These are phyloP conservation scores for Tigriopus californicus DNA, from an alignment of 2,888 invertebrate genomes.

Conservation along the genomic window DNA sequence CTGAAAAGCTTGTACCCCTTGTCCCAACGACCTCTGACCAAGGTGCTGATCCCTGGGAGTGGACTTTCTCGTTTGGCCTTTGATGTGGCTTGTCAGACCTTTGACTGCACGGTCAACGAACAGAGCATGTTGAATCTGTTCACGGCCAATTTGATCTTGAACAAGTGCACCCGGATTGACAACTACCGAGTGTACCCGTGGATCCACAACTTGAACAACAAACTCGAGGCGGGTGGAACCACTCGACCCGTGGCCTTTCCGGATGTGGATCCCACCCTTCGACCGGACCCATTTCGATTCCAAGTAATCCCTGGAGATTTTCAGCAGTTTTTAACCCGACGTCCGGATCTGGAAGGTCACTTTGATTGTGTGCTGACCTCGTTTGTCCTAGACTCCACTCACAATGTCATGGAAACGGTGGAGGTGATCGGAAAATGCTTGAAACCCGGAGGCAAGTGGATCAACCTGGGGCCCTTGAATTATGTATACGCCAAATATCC, in stretches of 20 bases:
- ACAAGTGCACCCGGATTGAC: neutral
- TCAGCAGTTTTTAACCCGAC: neutral
- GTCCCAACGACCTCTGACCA: neutral
- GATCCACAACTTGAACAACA: slow-evolving; percentile 1
- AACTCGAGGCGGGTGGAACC: neutral
- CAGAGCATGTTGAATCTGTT: neutral
- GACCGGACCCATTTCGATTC: neutral
- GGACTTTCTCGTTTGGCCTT: slow-evolving; percentile 6
- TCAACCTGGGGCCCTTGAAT: slow-evolving; percentile 8
- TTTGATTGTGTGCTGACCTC: neutral
- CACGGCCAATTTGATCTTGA: slow-evolving; percentile 2
- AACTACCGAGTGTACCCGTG: slow-evolving; percentile 1
- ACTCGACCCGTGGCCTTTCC: neutral
- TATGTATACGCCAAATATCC: neutral
- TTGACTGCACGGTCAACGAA: neutral
- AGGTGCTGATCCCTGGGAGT: slow-evolving; percentile 1
- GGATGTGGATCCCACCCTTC: neutral
- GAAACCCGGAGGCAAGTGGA: slow-evolving; percentile 5
- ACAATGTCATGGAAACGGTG: neutral
- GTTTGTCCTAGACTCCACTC: neutral
- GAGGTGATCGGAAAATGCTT: neutral
- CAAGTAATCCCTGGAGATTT: neutral
- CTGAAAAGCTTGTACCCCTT: neutral
- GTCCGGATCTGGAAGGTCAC: neutral
- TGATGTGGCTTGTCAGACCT: neutral